Conservation (phyloP, 2,797 vertebrate genomes). For the Crocodylus rhombifer region DNA sequence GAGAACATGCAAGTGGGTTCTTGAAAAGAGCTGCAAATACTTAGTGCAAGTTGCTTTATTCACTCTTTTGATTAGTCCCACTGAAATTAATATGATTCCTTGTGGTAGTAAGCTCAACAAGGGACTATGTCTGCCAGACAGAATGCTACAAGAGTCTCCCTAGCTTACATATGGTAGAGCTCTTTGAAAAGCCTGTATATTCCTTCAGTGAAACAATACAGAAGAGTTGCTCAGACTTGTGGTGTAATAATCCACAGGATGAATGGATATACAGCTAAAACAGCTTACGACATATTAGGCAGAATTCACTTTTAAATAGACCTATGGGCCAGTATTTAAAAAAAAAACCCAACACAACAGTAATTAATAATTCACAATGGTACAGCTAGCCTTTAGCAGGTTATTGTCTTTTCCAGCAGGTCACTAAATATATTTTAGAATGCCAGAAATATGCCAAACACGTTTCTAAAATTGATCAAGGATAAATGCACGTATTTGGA, state of each 20-base stretch:
- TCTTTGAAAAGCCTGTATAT: neutral
- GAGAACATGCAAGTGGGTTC: neutral
- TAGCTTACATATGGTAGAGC: neutral
- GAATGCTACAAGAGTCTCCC: neutral
- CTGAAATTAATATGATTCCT: neutral
- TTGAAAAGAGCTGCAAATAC: neutral
- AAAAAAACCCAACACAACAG: slow-evolving; percentile 15
- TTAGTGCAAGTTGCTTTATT: neutral
- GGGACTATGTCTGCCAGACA: neutral
- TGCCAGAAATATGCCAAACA: slow-evolving; percentile 43
- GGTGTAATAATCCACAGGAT: neutral
- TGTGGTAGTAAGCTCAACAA: neutral
- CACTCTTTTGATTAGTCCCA: neutral
- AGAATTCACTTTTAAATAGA: neutral
- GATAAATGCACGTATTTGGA: slow-evolving; percentile 38
- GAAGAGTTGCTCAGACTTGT: neutral
- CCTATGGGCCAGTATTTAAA: neutral
- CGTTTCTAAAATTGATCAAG: slow-evolving; percentile 35
- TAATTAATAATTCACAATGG: slow-evolving; percentile 71
- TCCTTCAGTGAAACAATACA: neutral
- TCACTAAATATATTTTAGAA: slow-evolving; percentile 63
- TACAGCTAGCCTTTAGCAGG: slow-evolving; percentile 64
- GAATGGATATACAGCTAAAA: neutral
- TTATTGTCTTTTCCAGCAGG: slow-evolving; percentile 35
- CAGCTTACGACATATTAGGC: neutral